Conservation (phyloP, 2,797 vertebrate species). For the Strix occidentalis region DNA sequence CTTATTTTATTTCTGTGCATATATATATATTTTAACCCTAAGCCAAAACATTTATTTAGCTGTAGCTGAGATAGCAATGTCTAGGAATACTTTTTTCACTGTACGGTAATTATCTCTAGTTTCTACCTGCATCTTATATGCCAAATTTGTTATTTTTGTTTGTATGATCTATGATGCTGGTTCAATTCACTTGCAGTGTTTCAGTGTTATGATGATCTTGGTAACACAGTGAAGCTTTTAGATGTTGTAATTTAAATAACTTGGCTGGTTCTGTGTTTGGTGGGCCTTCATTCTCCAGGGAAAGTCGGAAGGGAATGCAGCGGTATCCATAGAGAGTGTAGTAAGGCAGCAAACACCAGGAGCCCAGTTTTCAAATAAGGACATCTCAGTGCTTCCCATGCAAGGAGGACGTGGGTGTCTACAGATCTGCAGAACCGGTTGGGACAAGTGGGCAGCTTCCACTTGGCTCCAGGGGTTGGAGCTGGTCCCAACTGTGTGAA, state of each 20-base stretch:
- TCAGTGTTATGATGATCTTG: neutral
- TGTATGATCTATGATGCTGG: neutral
- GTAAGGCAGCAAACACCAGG: neutral
- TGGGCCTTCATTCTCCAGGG: neutral
- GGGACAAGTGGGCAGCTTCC: neutral
- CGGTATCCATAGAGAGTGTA: rapidly evolving
- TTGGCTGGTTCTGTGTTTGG: neutral
- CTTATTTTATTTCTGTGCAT: neutral
- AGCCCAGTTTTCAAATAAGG: slow-evolving; percentile 15
- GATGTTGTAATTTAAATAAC: neutral
- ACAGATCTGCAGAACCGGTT: neutral
- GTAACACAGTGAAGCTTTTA: neutral
- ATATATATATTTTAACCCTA: neutral
- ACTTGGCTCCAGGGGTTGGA: neutral
- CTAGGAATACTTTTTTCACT: neutral
- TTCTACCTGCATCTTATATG: neutral
- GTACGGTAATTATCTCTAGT: neutral
- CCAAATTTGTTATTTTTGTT: neutral
- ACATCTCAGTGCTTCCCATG: neutral
- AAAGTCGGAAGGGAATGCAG: neutral
- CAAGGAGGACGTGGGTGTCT: neutral
- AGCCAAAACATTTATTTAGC: neutral
- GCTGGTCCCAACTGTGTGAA: neutral
- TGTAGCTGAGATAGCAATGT: neutral
- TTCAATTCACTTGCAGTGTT: neutral